Percentiles rank a stretch among this genome's conserved stretches.
phyloP scores from a whole-genome alignment of 1,140 invertebrate genomes.

The Acyrthosiphon pisum region DNA sequence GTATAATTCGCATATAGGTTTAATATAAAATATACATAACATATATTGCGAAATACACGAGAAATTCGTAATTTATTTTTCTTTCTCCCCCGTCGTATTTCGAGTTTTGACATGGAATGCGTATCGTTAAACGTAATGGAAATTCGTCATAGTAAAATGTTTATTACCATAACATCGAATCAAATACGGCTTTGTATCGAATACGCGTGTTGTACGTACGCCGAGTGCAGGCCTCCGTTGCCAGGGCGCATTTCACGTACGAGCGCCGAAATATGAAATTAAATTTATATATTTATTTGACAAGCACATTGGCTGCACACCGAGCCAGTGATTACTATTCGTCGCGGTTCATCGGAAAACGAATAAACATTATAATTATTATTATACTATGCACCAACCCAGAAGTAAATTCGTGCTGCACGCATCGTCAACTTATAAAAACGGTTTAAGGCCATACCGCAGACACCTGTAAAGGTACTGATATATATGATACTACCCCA shows the following conservation, averaged over 20 bases:
- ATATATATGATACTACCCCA: no score
- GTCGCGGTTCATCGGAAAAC: background rate
- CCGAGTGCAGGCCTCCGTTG: background rate
- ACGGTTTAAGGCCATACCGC: background rate
- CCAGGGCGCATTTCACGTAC: background rate
- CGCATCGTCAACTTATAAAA: background rate
- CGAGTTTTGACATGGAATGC: background rate
- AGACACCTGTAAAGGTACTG: no score
- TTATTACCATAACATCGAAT: background rate
- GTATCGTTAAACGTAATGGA: background rate
- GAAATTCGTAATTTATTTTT: background rate
- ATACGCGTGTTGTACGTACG: background rate
- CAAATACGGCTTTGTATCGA: background rate
- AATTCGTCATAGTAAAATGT: background rate
- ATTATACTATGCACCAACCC: no score
- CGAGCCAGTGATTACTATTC: background rate
- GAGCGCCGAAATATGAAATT: background rate
- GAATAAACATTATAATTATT: background rate
- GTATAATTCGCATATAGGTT: background rate
- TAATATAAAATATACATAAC: background rate
- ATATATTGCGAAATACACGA: background rate
- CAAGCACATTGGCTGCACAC: background rate
- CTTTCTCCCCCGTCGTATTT: background rate
- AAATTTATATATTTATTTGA: slow-evolving; percentile 33
- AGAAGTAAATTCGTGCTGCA: background rate